Evolutionary conservation across 35 echinoderm and acorn worm species (phyloP).

Genomic region (Lytechinus variegatus): DNA sequence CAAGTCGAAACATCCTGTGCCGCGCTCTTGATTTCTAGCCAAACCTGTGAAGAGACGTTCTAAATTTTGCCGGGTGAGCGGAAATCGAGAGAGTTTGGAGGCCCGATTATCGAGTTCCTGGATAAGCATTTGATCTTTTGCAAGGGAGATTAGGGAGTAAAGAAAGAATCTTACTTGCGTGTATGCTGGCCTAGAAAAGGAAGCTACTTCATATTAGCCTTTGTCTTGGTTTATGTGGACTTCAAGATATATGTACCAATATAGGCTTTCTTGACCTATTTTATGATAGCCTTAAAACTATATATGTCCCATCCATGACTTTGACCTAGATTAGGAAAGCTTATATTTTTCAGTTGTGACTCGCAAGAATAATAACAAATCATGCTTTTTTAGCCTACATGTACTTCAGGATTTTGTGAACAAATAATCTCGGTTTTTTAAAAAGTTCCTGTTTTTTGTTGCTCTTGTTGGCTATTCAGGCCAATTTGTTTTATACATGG

Average conservation of each 20-base stretch:
- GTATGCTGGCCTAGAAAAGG: background rate
- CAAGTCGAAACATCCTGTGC: conserved; percentile 43
- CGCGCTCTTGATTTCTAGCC: conserved; percentile 23
- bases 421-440: background rate
- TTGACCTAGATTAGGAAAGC: background rate
- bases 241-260: background rate
- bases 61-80: conserved; percentile 25
- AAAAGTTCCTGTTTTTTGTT: background rate
- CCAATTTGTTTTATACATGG: background rate
- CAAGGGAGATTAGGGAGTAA: background rate
- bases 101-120: conserved; percentile 8
- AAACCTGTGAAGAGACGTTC: conserved; percentile 35
- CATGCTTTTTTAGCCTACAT: background rate
- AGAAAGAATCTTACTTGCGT: background rate
- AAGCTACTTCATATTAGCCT: background rate
- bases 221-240: background rate
- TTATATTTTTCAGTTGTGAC: background rate
- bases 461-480: background rate
- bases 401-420: background rate
- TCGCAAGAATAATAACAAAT: background rate
- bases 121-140: conserved; percentile 30
- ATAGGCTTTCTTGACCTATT: background rate
- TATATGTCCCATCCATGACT: background rate
- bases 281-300: background rate
- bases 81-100: conserved; percentile 35